phyloP scores from a whole-genome alignment of 1,140 invertebrate genomes.

The Adoxophyes honmai region DNA sequence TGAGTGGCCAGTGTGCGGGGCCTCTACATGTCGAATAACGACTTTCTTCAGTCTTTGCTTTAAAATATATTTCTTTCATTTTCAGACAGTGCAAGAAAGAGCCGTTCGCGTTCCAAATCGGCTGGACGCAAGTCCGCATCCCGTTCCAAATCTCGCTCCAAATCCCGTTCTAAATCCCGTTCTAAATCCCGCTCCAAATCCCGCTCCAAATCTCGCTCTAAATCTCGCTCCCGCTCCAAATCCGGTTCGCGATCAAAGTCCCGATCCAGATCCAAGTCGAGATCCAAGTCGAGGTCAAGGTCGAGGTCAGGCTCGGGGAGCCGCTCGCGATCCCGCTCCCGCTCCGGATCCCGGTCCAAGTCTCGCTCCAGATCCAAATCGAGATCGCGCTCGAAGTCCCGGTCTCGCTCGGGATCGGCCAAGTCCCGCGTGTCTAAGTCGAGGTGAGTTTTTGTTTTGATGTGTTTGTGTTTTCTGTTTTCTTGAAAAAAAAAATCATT shows the following conservation, averaged over 20 bases:
- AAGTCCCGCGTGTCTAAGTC: conserved; percentile 30
- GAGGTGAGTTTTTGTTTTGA: too few relatives aligned
- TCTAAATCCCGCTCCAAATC: conserved; percentile 14
- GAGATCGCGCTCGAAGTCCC: conserved; percentile 54
- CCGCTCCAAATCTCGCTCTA: conserved; percentile 12
- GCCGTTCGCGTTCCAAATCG: conserved; percentile 9
- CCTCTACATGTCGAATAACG: too few relatives aligned
- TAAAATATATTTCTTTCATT: not conserved
- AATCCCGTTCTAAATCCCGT: conserved; percentile 5
- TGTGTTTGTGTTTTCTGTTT: too few relatives aligned
- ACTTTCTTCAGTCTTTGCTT: too few relatives aligned
- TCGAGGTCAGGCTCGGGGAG: conserved; percentile 44
- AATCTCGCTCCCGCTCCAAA: conserved; percentile 19
- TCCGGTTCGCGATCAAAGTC: conserved; percentile 3
- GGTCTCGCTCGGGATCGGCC: conserved; percentile 34
- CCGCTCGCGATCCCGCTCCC: conserved; percentile 33
- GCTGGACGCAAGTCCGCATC: not conserved
- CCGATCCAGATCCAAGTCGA: conserved; percentile 43
- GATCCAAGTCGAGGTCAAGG: conserved; percentile 43
- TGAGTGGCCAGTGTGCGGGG: too few relatives aligned
- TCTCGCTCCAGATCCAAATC: conserved; percentile 41
- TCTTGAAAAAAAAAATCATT: too few relatives aligned
- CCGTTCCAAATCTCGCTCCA: conserved; percentile 11
- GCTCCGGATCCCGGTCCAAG: conserved; percentile 26
- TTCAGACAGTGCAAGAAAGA: conserved; percentile 1